phyloP scores from a whole-genome alignment of 2,888 invertebrate genomes.

The Folsomia manolachei region DNA sequence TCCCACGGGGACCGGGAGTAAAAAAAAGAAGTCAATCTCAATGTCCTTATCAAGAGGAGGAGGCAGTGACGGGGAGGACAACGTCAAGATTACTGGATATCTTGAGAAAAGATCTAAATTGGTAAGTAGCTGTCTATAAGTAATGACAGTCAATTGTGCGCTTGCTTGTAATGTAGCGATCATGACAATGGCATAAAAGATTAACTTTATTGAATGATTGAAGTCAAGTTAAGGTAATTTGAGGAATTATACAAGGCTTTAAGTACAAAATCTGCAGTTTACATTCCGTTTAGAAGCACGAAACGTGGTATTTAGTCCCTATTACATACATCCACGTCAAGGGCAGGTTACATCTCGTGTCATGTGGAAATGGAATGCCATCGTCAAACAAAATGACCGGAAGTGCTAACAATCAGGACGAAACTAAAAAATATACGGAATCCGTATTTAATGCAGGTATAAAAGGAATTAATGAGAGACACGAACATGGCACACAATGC shows the following conservation, averaged over 20 bases:
- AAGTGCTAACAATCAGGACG: background rate
- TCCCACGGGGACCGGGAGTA: background rate
- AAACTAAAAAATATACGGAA: too few relatives aligned
- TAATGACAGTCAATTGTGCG: background rate
- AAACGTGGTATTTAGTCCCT: too few relatives aligned
- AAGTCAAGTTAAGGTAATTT: too few relatives aligned
- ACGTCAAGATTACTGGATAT: conserved; percentile 57
- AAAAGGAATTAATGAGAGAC: background rate
- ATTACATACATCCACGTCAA: too few relatives aligned
- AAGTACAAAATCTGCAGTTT: too few relatives aligned
- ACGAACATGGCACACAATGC: background rate
- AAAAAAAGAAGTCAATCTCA: background rate
- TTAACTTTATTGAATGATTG: too few relatives aligned
- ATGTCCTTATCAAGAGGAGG: background rate
- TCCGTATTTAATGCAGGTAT: too few relatives aligned
- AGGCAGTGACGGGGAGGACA: background rate
- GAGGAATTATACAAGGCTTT: too few relatives aligned
- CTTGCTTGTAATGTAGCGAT: background rate
- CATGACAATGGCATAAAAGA: too few relatives aligned
- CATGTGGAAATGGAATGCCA: background rate
- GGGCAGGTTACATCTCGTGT: too few relatives aligned
- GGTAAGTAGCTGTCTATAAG: conserved; percentile 52
- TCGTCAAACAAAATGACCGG: background rate
- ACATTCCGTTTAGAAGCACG: too few relatives aligned
- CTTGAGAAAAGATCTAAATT: conserved; percentile 58